Base-by-base conservation (phyloP, 2,113 vertebrate species). In the Amblyopsis rosae region DNA sequence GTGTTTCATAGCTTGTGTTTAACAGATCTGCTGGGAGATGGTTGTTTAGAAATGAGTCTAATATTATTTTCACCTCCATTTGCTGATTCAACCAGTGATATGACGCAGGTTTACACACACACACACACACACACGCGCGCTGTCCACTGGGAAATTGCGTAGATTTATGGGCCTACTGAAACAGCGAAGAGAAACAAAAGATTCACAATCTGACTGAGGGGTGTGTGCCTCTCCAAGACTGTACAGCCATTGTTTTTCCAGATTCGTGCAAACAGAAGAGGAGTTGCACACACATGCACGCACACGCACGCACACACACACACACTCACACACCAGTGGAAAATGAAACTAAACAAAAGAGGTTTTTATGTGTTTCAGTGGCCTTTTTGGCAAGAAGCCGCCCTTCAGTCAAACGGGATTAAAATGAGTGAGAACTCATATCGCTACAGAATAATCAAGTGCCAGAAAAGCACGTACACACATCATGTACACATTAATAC, bases 141-240 rank as follows among this genome's bases (percentile, higher is more conserved):
- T 41, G 35, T 41, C 35, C 59, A 73, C 71, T 79, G 13, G 67
- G 41, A 6, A 70, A 70, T 65, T 49, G 69, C 47, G 68, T 61
- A 58, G 59, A 68, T 66, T 69, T 46, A 60, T 62, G 41, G 33
- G 54, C 50, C 62, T 74, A 58, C 59, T 72, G 76, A 69, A 63
- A 9, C 45, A 69, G 72, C 67, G 77, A 84, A 72, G 63, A 82
- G 65, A 77, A 60, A 79, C 77, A 77, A 59, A 79, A 63, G 69
- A 79, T 81, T 86, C 83, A 88, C 86, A 86, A 76, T 84, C 77
- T 77, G 33, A 35, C 17, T 41, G 50, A 49, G 58, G 58, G 68
- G 62, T 92, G 90, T 89, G 91, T 90, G 92, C 76, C 90, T 93
- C 87, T 88, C 74, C 86, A 91, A 91, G 88, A 93, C 90, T 94